Evolutionary conservation across 2,113 vertebrate species (phyloP).

Genomic region (Pelmatolapia mariae): DNA sequence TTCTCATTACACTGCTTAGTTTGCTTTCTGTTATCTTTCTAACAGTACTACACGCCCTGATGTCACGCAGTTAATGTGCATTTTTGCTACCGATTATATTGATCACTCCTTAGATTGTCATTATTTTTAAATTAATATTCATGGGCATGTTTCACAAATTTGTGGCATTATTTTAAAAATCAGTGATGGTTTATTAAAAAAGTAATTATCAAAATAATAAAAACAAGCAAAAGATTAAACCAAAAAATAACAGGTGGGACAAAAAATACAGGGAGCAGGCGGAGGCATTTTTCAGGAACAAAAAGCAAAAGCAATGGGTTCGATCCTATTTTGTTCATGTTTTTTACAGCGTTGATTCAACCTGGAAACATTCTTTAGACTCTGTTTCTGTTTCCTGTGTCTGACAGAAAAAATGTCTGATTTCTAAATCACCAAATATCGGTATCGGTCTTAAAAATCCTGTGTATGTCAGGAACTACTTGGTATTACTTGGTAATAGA

Average conservation of each 20-base stretch:
- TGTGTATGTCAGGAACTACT: rapidly evolving
- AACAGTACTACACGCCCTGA: neutral
- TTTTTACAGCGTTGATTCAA: neutral
- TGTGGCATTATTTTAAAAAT: neutral
- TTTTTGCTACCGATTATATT: neutral
- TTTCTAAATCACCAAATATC: neutral
- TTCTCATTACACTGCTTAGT: neutral
- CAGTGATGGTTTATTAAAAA: too few relatives aligned
- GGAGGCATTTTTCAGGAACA: too few relatives aligned
- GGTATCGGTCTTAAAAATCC: rapidly evolving
- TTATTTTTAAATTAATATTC: neutral
- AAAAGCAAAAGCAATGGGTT: neutral
- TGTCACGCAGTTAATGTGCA: neutral
- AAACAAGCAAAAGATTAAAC: neutral
- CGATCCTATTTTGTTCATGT: neutral
- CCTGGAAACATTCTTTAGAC: neutral
- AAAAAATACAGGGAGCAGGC: too few relatives aligned
- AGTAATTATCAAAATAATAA: neutral
- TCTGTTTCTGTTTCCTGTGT: neutral
- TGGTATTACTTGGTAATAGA: neutral
- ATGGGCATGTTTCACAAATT: neutral
- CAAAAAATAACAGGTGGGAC: too few relatives aligned
- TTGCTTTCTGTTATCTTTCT: neutral
- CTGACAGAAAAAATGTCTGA: neutral
- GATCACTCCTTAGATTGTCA: too few relatives aligned